Evolutionary conservation across 2,888 invertebrate genomes (phyloP).

Genomic region (Eutolmus rufibarbis): DNA sequence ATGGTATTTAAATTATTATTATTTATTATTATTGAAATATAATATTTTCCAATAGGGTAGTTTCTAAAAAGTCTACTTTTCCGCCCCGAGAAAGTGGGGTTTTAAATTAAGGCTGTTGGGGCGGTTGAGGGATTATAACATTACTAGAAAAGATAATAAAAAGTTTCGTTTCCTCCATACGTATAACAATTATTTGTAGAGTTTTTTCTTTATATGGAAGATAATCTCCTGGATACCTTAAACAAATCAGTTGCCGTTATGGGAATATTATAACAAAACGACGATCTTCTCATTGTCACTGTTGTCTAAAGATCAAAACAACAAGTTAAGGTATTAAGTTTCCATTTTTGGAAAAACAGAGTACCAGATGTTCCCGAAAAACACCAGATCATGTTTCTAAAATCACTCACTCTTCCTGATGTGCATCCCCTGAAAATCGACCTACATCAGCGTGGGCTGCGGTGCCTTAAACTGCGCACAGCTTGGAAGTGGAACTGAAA

Average conservation of each 20-base stretch:
- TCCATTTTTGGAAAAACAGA: neutral
- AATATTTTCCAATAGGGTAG: too few relatives aligned
- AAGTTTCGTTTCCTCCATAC: neutral
- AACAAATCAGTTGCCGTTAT: neutral
- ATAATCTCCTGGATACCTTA: neutral
- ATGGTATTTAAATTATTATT: too few relatives aligned
- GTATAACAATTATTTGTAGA: too few relatives aligned
- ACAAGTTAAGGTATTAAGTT: constrained; percentile 9
- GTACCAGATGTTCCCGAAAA: constrained; percentile 45
- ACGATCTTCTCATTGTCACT: neutral
- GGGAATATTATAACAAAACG: neutral
- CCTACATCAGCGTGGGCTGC: constrained; percentile 31
- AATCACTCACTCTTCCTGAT: constrained; percentile 32
- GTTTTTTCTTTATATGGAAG: neutral
- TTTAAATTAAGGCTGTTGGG: too few relatives aligned
- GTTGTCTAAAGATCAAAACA: neutral
- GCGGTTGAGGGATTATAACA: too few relatives aligned
- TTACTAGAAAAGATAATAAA: neutral
- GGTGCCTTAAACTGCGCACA: neutral
- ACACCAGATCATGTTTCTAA: constrained; percentile 47
- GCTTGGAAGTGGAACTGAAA: neutral
- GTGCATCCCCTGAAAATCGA: constrained; percentile 18
- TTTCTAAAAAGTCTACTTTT: too few relatives aligned
- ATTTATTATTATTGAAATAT: too few relatives aligned
- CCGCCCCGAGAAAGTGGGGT: too few relatives aligned